Evolutionary conservation across 2,888 invertebrate genomes (phyloP).

Genomic region (Andrena trimmerana): DNA sequence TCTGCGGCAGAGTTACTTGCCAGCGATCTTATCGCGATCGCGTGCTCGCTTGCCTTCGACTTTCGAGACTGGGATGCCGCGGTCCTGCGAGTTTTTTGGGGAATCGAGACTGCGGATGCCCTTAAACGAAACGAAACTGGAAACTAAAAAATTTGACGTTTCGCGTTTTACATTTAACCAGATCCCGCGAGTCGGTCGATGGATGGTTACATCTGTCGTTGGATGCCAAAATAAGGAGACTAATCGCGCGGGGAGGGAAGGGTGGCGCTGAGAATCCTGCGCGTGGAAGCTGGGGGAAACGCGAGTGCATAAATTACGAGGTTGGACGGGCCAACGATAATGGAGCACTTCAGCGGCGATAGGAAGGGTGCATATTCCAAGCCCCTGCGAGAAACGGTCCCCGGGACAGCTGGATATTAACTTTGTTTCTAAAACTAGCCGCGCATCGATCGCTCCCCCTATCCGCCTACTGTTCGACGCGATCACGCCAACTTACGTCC

Average conservation of each 20-base stretch:
- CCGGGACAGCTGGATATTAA: slow-evolving; percentile 34
- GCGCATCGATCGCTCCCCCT: background rate
- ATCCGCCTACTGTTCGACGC: background rate
- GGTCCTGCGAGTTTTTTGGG: no score
- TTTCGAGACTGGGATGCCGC: background rate
- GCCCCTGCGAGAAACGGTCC: slow-evolving; percentile 10
- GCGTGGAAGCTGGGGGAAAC: slow-evolving; percentile 37
- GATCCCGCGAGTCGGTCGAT: background rate
- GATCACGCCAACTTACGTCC: background rate
- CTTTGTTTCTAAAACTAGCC: slow-evolving; percentile 27
- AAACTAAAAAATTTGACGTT: background rate
- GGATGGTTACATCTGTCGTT: slow-evolving; percentile 26
- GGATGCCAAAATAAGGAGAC: slow-evolving; percentile 4
- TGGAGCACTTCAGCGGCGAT: slow-evolving; percentile 47
- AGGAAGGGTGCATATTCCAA: slow-evolving; percentile 31
- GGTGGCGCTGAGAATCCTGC: background rate
- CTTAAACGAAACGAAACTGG: background rate
- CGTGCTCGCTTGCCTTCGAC: background rate
- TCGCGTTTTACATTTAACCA: background rate
- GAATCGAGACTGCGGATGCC: no score
- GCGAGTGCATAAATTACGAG: slow-evolving; percentile 47
- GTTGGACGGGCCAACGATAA: slow-evolving; percentile 45
- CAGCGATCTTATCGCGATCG: slow-evolving; percentile 25
- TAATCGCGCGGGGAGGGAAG: slow-evolving; percentile 1
- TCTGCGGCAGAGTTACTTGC: slow-evolving; percentile 33